Conservation (phyloP, 2,888 invertebrate genomes). For the Folsomia manolachei region DNA sequence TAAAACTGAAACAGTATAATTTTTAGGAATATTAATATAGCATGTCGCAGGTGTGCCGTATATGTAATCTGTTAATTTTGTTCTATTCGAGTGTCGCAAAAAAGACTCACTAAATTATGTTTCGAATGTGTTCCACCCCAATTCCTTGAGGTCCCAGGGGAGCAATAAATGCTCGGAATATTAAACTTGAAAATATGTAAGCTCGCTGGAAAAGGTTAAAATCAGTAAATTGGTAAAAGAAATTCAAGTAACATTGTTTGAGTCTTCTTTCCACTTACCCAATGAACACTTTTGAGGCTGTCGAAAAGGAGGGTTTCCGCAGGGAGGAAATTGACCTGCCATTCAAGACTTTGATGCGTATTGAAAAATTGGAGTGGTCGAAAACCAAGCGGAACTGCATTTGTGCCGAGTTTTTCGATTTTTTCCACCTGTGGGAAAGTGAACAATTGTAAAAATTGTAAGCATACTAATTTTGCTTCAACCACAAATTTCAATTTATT, state of each 20-base stretch:
- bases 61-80: too few relatives aligned
- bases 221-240: too few relatives aligned
- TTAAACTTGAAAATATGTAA: constrained; percentile 65
- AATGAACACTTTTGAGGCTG: constrained; percentile 65
- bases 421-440: constrained; percentile 62
- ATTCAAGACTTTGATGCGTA: constrained; percentile 66
- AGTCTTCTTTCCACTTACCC: too few relatives aligned
- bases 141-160: constrained; percentile 61
- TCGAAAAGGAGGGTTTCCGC: constrained; percentile 73
- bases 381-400: constrained; percentile 69
- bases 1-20: too few relatives aligned
- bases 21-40: too few relatives aligned
- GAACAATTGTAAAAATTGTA: too few relatives aligned
- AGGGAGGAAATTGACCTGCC: constrained; percentile 74
- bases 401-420: constrained; percentile 66
- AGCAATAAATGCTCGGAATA: constrained; percentile 71
- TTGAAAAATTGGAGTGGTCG: constrained; percentile 64
- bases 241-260: too few relatives aligned
- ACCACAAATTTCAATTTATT: too few relatives aligned
- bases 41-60: too few relatives aligned
- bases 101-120: constrained; percentile 53
- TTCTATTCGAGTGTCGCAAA: too few relatives aligned
- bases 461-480: too few relatives aligned
- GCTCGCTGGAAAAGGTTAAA: constrained; percentile 58
- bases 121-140: constrained; percentile 68